A percentile compares a stretch with the other conserved stretches of the same genome.
Evolutionary conservation across 1,140 invertebrate species (phyloP).

Genomic region (Pogonognathellus flavescens): DNA sequence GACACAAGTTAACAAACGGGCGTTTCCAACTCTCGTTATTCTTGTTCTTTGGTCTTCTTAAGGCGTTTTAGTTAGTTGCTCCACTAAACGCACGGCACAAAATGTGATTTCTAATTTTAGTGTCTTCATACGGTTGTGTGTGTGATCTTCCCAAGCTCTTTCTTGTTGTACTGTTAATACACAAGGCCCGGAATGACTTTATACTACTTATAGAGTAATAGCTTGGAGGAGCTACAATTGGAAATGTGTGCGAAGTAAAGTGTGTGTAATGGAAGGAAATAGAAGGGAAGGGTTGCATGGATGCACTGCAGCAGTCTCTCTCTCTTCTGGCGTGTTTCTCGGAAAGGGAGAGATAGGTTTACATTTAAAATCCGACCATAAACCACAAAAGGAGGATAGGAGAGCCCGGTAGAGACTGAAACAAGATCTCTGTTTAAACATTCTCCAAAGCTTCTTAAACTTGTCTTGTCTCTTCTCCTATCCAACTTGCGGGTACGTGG

Average conservation of each 20-base stretch:
- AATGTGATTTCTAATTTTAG: constrained; percentile 44
- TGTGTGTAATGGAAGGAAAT: background rate
- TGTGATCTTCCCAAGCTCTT: too few species aligned
- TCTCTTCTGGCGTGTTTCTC: background rate
- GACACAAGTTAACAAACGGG: background rate
- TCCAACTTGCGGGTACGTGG: constrained; percentile 31
- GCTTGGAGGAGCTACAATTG: too few species aligned
- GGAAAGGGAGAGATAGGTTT: constrained; percentile 24
- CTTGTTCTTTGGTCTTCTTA: too few species aligned
- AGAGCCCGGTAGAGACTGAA: constrained; percentile 30
- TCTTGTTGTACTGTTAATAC: too few species aligned
- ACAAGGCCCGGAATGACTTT: too few species aligned
- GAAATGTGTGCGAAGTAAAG: background rate
- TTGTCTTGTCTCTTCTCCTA: constrained; percentile 42
- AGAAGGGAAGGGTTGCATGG: background rate
- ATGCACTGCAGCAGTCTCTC: background rate
- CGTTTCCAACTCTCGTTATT: constrained; percentile 8
- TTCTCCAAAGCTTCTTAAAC: constrained; percentile 48
- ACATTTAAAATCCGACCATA: constrained; percentile 48
- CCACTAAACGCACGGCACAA: background rate
- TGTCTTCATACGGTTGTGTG: constrained; percentile 1
- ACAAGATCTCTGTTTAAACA: constrained; percentile 47
- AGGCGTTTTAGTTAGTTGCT: background rate
- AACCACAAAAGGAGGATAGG: constrained; percentile 19
- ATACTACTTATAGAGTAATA: too few species aligned